Conservation (phyloP, 2,797 vertebrate genomes). For the Myotis pilosus region DNA sequence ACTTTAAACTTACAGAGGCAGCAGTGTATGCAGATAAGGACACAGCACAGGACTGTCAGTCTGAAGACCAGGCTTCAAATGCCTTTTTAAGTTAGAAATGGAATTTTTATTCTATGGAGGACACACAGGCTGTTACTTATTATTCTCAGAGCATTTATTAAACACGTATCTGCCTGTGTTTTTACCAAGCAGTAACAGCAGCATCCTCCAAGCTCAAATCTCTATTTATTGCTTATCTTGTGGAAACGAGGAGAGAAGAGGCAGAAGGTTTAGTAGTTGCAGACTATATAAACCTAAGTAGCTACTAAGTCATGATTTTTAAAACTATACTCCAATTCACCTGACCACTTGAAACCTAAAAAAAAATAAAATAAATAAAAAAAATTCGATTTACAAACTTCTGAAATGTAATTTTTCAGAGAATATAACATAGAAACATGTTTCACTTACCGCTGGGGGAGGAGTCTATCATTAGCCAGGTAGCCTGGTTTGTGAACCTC, state of each 20-base stretch:
- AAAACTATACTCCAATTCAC: neutral
- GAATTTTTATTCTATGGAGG: neutral
- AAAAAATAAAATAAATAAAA: neutral
- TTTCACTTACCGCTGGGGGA: slow-evolving; percentile 94
- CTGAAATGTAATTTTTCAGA: neutral
- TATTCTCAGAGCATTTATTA: slow-evolving; percentile 37
- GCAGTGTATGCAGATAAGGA: neutral
- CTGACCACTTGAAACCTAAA: neutral
- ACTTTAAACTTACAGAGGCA: neutral
- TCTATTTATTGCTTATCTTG: neutral
- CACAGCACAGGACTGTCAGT: neutral
- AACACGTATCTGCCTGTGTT: neutral
- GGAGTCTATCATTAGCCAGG: slow-evolving; percentile 94
- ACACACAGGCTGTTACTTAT: neutral
- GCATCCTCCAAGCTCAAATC: neutral
- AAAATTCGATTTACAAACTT: slow-evolving; percentile 29
- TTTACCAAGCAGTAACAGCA: neutral
- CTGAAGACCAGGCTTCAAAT: slow-evolving; percentile 1
- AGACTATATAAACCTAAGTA: neutral
- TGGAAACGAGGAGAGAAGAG: neutral
- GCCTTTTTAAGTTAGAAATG: neutral
- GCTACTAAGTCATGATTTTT: neutral
- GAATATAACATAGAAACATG: neutral
- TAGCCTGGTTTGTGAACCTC: slow-evolving; percentile 95
- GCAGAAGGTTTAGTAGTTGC: neutral